A percentile compares a stretch with the other conserved stretches of the same genome.
Conservation (phyloP, 1,140 invertebrate genomes). For the Steinernema feltiae region DNA sequence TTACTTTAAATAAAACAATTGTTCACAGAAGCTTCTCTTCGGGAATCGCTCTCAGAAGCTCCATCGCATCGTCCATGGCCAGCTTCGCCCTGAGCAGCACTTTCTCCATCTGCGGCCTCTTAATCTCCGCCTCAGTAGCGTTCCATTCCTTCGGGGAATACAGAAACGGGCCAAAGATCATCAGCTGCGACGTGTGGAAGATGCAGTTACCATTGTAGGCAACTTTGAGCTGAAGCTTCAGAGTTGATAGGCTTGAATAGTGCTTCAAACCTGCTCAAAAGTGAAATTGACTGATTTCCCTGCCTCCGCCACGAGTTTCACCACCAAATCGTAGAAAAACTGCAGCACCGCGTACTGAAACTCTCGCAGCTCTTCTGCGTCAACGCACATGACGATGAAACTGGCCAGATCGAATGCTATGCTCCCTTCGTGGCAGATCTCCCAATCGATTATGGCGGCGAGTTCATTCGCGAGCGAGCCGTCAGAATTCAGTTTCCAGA, state of each 20-base stretch:
- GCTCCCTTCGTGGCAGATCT: background rate
- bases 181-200: background rate
- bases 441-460: slow-evolving; percentile 23
- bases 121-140: background rate
- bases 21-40: no score
- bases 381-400: background rate
- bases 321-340: background rate
- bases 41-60: no score
- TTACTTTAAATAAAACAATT: no score
- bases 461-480: slow-evolving; percentile 17
- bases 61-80: no score
- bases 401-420: background rate
- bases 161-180: background rate
- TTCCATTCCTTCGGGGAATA: background rate
- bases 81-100: background rate
- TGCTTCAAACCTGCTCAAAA: background rate
- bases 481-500: background rate
- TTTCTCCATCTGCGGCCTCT: background rate
- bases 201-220: background rate
- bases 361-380: background rate
- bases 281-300: background rate
- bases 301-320: background rate
- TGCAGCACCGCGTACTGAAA: background rate
- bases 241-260: background rate
- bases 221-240: background rate